Conservation (phyloP, 2,888 invertebrate species). For the Clanis bilineata region DNA sequence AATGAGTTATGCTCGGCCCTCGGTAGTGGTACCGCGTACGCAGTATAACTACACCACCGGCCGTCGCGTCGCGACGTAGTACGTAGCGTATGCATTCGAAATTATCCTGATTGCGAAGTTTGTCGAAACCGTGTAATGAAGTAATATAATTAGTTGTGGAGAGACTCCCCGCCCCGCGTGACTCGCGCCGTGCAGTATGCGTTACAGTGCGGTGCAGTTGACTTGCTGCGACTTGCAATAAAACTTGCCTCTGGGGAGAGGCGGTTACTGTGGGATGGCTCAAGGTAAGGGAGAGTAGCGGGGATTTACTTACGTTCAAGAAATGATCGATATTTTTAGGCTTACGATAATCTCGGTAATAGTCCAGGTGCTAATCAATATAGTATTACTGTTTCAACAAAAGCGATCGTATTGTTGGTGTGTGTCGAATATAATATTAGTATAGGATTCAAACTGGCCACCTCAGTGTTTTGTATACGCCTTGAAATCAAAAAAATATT, state of each 20-base stretch:
- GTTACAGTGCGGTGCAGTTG: slow-evolving; percentile 50
- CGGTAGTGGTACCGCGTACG: too few relatives aligned
- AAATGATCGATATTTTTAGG: too few relatives aligned
- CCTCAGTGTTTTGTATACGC: not conserved
- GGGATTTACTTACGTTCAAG: not conserved
- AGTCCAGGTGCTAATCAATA: too few relatives aligned
- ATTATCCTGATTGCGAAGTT: not conserved
- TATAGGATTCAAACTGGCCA: too few relatives aligned
- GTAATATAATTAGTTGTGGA: slow-evolving; percentile 18
- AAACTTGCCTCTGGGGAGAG: slow-evolving; percentile 57
- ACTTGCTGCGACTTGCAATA: slow-evolving; percentile 67
- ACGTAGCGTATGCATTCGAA: too few relatives aligned
- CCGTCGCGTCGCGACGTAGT: too few relatives aligned
- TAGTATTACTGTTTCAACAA: too few relatives aligned
- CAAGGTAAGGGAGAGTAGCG: slow-evolving; percentile 27
- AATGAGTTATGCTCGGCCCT: too few relatives aligned
- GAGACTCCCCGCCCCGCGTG: not conserved
- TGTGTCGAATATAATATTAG: too few relatives aligned
- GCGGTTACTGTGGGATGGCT: slow-evolving; percentile 27
- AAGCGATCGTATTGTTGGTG: too few relatives aligned
- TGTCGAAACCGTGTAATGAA: slow-evolving; percentile 10
- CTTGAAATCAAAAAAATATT: not conserved
- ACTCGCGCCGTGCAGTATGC: not conserved
- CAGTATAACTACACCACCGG: too few relatives aligned
- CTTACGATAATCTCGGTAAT: too few relatives aligned